These are phyloP conservation scores for Drosophila vallismaia DNA, from an alignment of 2,888 invertebrate species.

Conservation along the genomic window DNA sequence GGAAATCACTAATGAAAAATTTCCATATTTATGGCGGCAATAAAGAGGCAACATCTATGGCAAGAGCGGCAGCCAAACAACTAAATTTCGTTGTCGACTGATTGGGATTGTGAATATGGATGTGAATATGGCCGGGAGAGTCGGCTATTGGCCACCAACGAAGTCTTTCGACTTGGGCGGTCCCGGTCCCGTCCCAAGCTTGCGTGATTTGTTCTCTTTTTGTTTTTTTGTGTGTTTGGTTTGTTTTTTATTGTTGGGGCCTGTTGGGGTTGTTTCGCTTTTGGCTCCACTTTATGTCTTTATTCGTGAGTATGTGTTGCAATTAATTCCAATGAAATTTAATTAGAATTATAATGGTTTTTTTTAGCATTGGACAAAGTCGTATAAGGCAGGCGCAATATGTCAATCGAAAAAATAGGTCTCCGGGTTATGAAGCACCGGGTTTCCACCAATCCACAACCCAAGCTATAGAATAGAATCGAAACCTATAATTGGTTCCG, in stretches of 20 bases:
- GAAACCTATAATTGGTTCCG: conserved; percentile 25
- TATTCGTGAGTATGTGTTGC: conserved; percentile 23
- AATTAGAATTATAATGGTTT: conserved; percentile 40
- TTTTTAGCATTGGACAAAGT: conserved; percentile 3
- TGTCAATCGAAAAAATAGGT: conserved; percentile 43
- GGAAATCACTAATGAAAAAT: conserved; percentile 77
- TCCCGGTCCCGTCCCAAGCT: conserved; percentile 11
- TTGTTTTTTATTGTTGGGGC: conserved; percentile 10
- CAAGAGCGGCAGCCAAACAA: conserved; percentile 38
- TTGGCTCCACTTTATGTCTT: conserved; percentile 27
- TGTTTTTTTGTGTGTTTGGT: conserved; percentile 3
- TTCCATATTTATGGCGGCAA: conserved; percentile 75
- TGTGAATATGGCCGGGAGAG: background rate
- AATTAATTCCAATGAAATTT: conserved; percentile 54
- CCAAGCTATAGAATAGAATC: conserved; percentile 11
- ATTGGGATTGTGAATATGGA: conserved; percentile 30
- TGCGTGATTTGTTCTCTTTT: conserved; percentile 41
- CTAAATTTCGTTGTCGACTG: conserved; percentile 50
- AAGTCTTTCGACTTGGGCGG: conserved; percentile 37
- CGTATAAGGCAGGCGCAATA: conserved; percentile 36
- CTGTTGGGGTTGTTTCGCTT: conserved; percentile 13
- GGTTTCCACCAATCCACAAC: background rate
- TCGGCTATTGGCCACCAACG: conserved; percentile 33
- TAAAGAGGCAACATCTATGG: conserved; percentile 44
- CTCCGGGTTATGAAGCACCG: conserved; percentile 7